A percentile compares a stretch with the other conserved stretches of the same genome.
phyloP scores from a whole-genome alignment of 2,888 invertebrate genomes.

The Drosophila crucigera region DNA sequence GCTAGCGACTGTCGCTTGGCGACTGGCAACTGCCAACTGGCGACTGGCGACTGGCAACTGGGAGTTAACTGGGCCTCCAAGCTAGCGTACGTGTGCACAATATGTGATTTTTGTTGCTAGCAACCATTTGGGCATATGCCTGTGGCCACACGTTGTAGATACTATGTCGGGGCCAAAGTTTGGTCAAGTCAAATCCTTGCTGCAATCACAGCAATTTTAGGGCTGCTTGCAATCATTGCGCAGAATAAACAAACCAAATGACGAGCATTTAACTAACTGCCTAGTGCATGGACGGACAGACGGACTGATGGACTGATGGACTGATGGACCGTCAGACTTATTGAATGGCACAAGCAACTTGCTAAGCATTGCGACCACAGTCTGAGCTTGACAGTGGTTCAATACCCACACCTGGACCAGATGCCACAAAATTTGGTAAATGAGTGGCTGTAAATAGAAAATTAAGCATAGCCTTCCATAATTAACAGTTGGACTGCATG shows the following conservation, averaged over 20 bases:
- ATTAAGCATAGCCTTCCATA: slow-evolving; percentile 58
- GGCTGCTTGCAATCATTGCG: slow-evolving; percentile 72
- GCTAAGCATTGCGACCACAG: slow-evolving; percentile 58
- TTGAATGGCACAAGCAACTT: slow-evolving; percentile 58
- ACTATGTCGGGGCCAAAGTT: slow-evolving; percentile 27
- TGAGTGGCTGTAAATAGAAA: slow-evolving; percentile 18
- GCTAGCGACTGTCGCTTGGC: slow-evolving; percentile 36
- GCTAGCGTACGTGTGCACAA: slow-evolving; percentile 73
- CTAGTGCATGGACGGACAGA: slow-evolving; percentile 33
- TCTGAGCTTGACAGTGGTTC: slow-evolving; percentile 53
- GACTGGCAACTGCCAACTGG: slow-evolving; percentile 17
- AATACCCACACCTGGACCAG: slow-evolving; percentile 3
- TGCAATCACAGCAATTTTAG: slow-evolving; percentile 76
- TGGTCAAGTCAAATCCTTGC: slow-evolving; percentile 61
- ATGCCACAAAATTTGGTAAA: slow-evolving; percentile 9
- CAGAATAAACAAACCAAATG: slow-evolving; percentile 80
- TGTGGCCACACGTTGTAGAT: slow-evolving; percentile 18
- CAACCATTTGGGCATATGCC: slow-evolving; percentile 72
- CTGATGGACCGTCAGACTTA: neutral
- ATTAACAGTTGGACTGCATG: slow-evolving; percentile 56
- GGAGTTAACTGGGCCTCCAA: slow-evolving; percentile 41
- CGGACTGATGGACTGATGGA: neutral
- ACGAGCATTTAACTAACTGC: slow-evolving; percentile 79
- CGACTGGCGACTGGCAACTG: slow-evolving; percentile 9
- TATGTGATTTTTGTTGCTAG: slow-evolving; percentile 76